A percentile compares a stretch with the other conserved stretches of the same genome.
Evolutionary conservation across 2,797 vertebrate genomes (phyloP).

Genomic region (Sebastes umbrosus): DNA sequence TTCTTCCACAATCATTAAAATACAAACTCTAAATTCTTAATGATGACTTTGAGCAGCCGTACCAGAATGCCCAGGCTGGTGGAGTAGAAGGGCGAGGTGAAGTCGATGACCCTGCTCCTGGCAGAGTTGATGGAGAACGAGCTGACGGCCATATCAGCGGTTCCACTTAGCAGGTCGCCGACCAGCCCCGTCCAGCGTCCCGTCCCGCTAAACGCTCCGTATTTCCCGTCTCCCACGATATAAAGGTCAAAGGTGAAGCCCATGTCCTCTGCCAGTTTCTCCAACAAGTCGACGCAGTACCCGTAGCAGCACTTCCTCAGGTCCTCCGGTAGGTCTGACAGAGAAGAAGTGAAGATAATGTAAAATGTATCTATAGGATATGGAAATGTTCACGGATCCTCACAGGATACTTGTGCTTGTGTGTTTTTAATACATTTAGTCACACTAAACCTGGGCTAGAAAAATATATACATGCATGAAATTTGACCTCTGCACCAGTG

Average conservation of each 20-base stretch:
- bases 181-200: slow-evolving; percentile 88
- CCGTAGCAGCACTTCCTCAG: slow-evolving; percentile 93
- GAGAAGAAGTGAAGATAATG: slow-evolving; percentile 20
- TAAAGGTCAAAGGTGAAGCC: slow-evolving; percentile 94
- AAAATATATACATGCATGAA: background rate
- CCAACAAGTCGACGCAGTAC: slow-evolving; percentile 94
- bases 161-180: slow-evolving; percentile 90
- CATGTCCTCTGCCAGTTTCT: slow-evolving; percentile 91
- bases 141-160: slow-evolving; percentile 93
- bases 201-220: slow-evolving; percentile 84
- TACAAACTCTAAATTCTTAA: slow-evolving; percentile 20
- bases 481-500: background rate
- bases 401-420: background rate
- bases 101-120: slow-evolving; percentile 91
- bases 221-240: slow-evolving; percentile 94
- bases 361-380: slow-evolving; percentile 2
- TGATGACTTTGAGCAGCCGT: slow-evolving; percentile 30
- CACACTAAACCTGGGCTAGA: background rate
- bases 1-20: slow-evolving; percentile 21
- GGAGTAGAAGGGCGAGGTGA: slow-evolving; percentile 98
- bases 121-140: slow-evolving; percentile 97
- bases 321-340: slow-evolving; percentile 75
- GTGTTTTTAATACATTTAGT: slow-evolving; percentile 40
- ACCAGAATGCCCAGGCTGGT: slow-evolving; percentile 96
- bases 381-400: slow-evolving; percentile 17